Evolutionary conservation across 2,113 vertebrate genomes (phyloP), one percentile per base, ranked within the genome.

Genomic region (Gambusia holbrooki): DNA sequence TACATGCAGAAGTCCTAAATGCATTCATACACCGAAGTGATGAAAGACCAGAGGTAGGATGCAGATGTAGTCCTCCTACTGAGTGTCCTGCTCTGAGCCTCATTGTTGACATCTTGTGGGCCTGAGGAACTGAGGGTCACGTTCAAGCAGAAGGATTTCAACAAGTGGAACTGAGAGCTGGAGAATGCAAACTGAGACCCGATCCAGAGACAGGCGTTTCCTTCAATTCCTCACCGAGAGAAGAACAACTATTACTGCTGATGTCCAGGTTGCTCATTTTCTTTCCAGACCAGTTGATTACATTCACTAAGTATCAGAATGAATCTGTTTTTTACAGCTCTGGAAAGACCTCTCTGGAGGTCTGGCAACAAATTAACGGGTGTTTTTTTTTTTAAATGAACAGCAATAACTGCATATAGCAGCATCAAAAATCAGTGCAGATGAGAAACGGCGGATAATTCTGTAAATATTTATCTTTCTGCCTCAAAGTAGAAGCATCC

Each of bases 401-500:
- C 8, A 51, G 25, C 37, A 69, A 25, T 51, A 28, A 71, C n/a
- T 51, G 10, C 29, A 62, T 9, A 29, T 42, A 54, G 27, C 40
- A 30, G 4, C 3, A 1, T 15, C 13, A 67, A 60, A 45, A 71
- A n/a, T 10, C 9, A 30, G 40, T n/a, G 14, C 22, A 11, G 17
- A 15, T 19, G 54, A 45, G 3, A 68, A 19, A 5, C 4, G 2
- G n/a, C 17, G 22, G 54, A 67, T 45, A 12, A 30, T 69, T 69
- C 29, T 48, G 29, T 62, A 76, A 69, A 69, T 37, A 51, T 76
- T 22, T 27, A 35, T 8, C 12, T 69, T 33, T 64, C 5, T 13
- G 66, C 28, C 62, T 74, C 51, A 40, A 71, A 32, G 40, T 32
- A 15, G 30, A 29, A 51, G 14, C 28, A 30, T 69, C 66, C 71